These are phyloP conservation scores for Chrysolina oricalcia DNA, from an alignment of 2,888 invertebrate genomes.

Conservation along the genomic window DNA sequence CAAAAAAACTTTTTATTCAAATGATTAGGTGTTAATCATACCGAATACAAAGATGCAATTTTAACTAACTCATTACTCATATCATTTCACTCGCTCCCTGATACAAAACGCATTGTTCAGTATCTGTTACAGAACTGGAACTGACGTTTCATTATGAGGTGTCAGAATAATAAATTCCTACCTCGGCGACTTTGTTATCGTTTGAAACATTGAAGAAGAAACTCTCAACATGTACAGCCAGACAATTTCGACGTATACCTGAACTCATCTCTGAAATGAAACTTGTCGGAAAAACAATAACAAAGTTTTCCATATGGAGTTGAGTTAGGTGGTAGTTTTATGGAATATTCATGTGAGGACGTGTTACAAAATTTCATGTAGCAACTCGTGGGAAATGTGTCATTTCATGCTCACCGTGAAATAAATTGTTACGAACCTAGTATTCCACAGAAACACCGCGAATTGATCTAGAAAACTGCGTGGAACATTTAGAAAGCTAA, in stretches of 20 bases:
- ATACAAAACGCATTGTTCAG: not conserved
- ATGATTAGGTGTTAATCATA: too few relatives aligned
- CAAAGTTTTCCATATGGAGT: not conserved
- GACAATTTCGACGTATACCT: not conserved
- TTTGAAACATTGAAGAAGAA: not conserved
- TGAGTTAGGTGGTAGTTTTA: too few relatives aligned
- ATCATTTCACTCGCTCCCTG: not conserved
- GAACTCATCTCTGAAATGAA: not conserved
- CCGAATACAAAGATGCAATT: too few relatives aligned
- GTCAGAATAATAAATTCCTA: slow-evolving; percentile 1
- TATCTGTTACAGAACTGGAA: not conserved
- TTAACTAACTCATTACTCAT: not conserved
- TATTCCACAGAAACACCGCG: too few relatives aligned
- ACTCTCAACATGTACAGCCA: not conserved
- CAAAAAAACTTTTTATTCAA: too few relatives aligned
- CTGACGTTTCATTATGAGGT: not conserved
- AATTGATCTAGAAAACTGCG: too few relatives aligned
- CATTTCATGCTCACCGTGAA: too few relatives aligned
- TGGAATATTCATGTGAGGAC: too few relatives aligned
- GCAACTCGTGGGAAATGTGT: too few relatives aligned
- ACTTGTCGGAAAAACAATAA: not conserved
- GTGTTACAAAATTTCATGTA: too few relatives aligned
- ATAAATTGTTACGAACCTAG: too few relatives aligned
- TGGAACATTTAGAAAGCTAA: too few relatives aligned
- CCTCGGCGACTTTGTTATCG: not conserved